Evolutionary conservation across 1,140 invertebrate species (phyloP).

Genomic region (Caenorhabditis latens): DNA sequence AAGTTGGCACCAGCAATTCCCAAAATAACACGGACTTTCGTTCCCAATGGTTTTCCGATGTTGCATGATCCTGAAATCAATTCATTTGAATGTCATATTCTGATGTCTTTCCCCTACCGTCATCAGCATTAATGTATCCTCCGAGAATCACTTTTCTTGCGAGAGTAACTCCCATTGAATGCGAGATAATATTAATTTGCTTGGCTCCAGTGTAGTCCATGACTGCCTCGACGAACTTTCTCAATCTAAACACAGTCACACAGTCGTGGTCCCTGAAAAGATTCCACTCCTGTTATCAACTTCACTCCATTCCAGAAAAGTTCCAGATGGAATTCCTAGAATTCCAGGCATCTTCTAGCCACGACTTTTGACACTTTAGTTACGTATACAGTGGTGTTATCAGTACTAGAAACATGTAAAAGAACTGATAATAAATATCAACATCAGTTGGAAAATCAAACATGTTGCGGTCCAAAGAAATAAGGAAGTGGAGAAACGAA

Average conservation of each 20-base stretch:
- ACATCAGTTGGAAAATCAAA: background rate
- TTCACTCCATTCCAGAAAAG: background rate
- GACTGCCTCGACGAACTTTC: conserved; percentile 44
- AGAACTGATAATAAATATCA: conserved; percentile 24
- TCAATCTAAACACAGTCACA: conserved; percentile 12
- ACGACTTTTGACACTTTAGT: background rate
- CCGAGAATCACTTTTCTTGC: conserved; percentile 38
- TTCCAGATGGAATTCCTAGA: conserved; percentile 13
- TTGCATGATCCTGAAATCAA: conserved; percentile 27
- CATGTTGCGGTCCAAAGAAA: background rate
- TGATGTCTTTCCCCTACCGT: background rate
- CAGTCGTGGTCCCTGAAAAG: conserved; percentile 33
- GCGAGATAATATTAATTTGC: conserved; percentile 46
- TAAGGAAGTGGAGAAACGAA: background rate
- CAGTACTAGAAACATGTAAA: conserved; percentile 21
- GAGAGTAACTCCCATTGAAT: conserved; percentile 57
- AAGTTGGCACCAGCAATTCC: conserved; percentile 47
- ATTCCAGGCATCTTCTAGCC: conserved; percentile 2
- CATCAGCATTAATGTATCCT: conserved; percentile 50
- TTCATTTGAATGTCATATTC: background rate
- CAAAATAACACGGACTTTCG: conserved; percentile 15
- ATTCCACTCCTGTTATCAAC: background rate
- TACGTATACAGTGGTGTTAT: background rate
- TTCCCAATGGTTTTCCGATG: conserved; percentile 51
- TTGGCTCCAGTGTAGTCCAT: conserved; percentile 43